Evolutionary conservation across 2,113 vertebrate genomes (phyloP).

Genomic region (Romanogobio albipinnatus): DNA sequence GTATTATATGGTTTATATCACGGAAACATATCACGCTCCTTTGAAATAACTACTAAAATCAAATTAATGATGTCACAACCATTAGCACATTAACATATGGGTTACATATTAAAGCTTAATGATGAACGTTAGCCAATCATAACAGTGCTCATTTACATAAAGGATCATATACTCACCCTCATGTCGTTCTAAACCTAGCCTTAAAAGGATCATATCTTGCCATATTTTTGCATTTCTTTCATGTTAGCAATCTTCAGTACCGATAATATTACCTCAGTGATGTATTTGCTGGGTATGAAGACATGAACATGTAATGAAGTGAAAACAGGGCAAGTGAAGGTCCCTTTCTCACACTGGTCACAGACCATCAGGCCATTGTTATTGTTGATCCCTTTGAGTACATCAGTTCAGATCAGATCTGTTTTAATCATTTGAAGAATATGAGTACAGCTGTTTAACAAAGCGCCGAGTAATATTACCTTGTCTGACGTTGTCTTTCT

Average conservation of each 20-base stretch:
- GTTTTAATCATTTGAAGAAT: not conserved
- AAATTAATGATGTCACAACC: no score
- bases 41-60: no score
- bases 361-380: not conserved
- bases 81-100: no score
- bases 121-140: not conserved
- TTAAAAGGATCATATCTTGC: not conserved
- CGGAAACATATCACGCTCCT: no score
- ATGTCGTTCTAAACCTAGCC: not conserved
- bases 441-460: not conserved
- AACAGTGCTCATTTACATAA: not conserved
- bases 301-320: not conserved
- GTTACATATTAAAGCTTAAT: not conserved
- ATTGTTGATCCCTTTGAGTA: not conserved
- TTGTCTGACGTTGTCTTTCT: not conserved
- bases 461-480: not conserved
- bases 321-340: not conserved
- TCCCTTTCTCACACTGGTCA: not conserved
- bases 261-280: not conserved
- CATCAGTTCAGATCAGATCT: not conserved
- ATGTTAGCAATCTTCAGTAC: not conserved
- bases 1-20: no score
- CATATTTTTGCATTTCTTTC: no score
- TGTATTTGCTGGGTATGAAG: not conserved
- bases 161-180: not conserved